Evolutionary conservation across 2,888 invertebrate species (phyloP), one percentile per base, ranked within the genome.

Genomic region (Cheilosia grossa): DNA sequence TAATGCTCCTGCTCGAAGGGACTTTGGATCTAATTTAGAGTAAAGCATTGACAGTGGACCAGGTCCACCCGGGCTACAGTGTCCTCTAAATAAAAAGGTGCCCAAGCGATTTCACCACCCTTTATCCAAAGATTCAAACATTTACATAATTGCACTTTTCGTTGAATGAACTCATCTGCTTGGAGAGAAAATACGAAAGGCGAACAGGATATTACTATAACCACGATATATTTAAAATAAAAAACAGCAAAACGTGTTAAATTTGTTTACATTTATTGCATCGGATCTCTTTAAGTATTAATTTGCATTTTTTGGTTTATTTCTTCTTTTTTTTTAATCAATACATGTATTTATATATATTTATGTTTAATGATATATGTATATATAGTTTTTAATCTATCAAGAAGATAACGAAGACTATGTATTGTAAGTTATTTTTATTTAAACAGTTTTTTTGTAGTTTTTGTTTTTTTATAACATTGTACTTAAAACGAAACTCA

Each of bases 321-420:
- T 58, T 63, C 40, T 64, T 58, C 67, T 66, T 69, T 85, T 67
- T 27, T 63, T 66, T 87, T 64, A 74, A 61, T 87, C 61, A 78
- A 75, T 85, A 74, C 53, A 79, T 81, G 33, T 80, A 53, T 67
- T 54, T 69, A 53, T 75, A 63, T 72, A 58, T 79, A 74, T 77
- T 56, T 67, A 77, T 75, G 49, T 75, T 82, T 61, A 74, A 77
- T 80, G 77, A 87, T 87, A 78, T 73, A 83, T 83, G 53, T 81
- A 74, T 81, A 56, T 75, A 70, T 86, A 75, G 82, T 66, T 75
- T 80, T 82, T 73, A 86, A 63, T 61, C 86, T 86, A 86, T 81
- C 85, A 87, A 87, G 85, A 87, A 87, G 80, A 86, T 87, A 87
- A 87, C 87, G 86, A 87, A 85, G 81, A 81, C 81, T 82, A 81